These are phyloP conservation scores for Panagrolaimus sp. DNA, from an alignment of 1,140 invertebrate genomes.

Conservation along the genomic window DNA sequence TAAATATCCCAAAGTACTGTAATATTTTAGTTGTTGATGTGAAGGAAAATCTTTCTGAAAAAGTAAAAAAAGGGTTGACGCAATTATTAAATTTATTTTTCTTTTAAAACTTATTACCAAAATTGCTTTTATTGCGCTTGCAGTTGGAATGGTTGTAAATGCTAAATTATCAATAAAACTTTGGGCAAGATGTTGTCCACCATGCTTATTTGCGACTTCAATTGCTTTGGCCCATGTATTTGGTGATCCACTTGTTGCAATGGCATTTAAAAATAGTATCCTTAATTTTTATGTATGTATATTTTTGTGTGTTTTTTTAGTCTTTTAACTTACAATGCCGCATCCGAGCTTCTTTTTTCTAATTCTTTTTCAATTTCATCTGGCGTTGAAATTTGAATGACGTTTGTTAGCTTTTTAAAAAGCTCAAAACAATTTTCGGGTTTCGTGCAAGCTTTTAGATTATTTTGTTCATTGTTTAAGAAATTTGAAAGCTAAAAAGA, in stretches of 20 bases:
- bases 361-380: not conserved
- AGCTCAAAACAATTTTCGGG: not conserved
- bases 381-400: not conserved
- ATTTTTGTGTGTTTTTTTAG: not conserved
- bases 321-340: not conserved
- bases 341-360: not conserved
- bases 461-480: not conserved
- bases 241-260: not conserved
- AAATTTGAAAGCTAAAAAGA: not conserved
- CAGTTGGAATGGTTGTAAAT: constrained; percentile 4
- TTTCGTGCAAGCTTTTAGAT: not conserved
- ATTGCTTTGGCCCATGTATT: not conserved
- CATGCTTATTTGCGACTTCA: not conserved
- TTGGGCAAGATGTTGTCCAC: too few species aligned
- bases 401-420: not conserved
- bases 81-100: too few species aligned
- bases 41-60: too few species aligned
- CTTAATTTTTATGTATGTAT: not conserved
- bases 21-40: too few species aligned
- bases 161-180: constrained; percentile 8
- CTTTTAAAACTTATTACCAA: too few species aligned
- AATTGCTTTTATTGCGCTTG: too few species aligned
- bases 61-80: too few species aligned
- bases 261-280: not conserved
- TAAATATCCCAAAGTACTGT: constrained; percentile 6